Conservation (phyloP, 2,797 vertebrate genomes). For the Arctocebus calabarensis region DNA sequence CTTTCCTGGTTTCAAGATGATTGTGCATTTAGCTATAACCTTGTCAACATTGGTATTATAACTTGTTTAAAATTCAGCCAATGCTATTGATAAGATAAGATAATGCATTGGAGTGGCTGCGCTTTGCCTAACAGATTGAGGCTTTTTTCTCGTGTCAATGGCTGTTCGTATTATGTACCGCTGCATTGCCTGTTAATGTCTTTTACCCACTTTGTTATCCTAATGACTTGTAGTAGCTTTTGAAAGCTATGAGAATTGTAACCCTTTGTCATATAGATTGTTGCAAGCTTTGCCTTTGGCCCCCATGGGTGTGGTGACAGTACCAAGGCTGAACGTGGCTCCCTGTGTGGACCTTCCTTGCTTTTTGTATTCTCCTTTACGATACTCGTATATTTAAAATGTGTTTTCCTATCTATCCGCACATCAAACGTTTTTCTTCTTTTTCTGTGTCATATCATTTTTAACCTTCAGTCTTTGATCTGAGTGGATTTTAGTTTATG, state of each 20-base stretch:
- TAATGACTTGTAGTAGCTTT: background rate
- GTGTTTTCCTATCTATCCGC: rapidly evolving
- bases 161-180: rapidly evolving
- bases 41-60: no score
- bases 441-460: rapidly evolving
- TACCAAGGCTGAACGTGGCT: rapidly evolving
- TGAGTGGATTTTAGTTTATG: background rate
- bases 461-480: background rate
- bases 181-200: background rate
- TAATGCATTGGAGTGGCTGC: background rate
- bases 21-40: background rate
- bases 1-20: no score
- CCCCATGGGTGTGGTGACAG: rapidly evolving
- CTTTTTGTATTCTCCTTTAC: background rate
- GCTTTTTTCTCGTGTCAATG: background rate
- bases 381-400: rapidly evolving
- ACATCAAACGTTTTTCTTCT: background rate
- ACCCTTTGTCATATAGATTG: no score
- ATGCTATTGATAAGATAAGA: background rate
- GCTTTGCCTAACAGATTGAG: background rate
- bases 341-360: rapidly evolving
- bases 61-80: background rate
- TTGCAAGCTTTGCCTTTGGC: background rate
- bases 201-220: background rate
- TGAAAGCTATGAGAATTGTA: background rate